phyloP scores from a whole-genome alignment of 2,888 invertebrate species.

The Cryptosula pallasiana region DNA sequence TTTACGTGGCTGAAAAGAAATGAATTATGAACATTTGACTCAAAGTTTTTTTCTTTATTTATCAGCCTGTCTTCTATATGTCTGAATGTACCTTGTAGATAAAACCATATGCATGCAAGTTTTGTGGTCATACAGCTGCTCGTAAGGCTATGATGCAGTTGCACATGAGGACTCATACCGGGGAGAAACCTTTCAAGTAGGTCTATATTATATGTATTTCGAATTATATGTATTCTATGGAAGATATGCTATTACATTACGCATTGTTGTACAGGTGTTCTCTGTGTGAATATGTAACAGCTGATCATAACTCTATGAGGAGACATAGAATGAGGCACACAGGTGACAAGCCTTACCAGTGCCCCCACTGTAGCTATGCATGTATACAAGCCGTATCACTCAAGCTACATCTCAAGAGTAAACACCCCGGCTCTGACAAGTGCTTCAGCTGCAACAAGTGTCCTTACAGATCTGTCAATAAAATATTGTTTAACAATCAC shows the following conservation, averaged over 20 bases:
- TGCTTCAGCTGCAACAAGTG: constrained; percentile 61
- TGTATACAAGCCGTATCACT: constrained; percentile 70
- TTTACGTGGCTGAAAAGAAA: too few relatives aligned
- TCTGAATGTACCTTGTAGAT: constrained; percentile 58
- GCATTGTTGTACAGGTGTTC: constrained; percentile 65
- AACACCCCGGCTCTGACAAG: constrained; percentile 63
- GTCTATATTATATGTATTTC: too few relatives aligned
- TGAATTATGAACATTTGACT: too few relatives aligned
- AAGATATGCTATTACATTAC: too few relatives aligned
- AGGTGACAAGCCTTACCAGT: constrained; percentile 70
- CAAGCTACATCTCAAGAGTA: constrained; percentile 70
- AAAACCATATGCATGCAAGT: constrained; percentile 63
- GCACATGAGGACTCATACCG: constrained; percentile 68
- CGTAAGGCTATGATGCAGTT: constrained; percentile 64
- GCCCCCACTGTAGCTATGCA: constrained; percentile 71
- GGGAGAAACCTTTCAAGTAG: constrained; percentile 66
- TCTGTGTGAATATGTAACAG: constrained; percentile 66
- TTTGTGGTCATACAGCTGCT: constrained; percentile 65
- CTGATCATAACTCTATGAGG: constrained; percentile 75
- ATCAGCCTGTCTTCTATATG: too few relatives aligned
- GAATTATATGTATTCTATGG: too few relatives aligned
- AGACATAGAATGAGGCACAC: constrained; percentile 74
- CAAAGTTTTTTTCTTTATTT: too few relatives aligned
- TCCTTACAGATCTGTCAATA: constrained; percentile 63
- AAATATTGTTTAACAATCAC: constrained; percentile 62